Conservation (phyloP, 2,113 vertebrate species). For the Bagarius yarrelli region DNA sequence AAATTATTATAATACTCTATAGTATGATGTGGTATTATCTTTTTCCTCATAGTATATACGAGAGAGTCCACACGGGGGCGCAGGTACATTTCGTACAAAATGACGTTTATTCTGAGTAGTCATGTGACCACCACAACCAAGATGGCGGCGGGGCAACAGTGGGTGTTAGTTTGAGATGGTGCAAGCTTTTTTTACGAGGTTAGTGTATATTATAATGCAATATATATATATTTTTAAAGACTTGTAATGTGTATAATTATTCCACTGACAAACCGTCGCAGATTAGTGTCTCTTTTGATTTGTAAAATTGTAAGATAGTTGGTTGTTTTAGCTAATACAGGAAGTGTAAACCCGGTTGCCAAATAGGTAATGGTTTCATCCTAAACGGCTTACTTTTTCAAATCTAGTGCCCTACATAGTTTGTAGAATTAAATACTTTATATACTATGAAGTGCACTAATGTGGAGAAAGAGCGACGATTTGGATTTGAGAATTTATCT, state of each 20-base stretch:
- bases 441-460: neutral
- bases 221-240: neutral
- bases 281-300: neutral
- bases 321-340: neutral
- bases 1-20: too few species aligned
- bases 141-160: conserved; percentile 86
- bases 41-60: too few species aligned
- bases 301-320: neutral
- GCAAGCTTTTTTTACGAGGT: conserved; percentile 94
- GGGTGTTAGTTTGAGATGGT: conserved; percentile 97
- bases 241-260: neutral
- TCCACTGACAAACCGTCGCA: neutral
- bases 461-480: neutral
- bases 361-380: neutral
- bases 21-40: too few species aligned
- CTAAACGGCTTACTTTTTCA: neutral
- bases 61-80: conserved; percentile 20
- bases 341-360: conserved; percentile 26
- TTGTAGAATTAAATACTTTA: neutral
- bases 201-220: conserved; percentile 24
- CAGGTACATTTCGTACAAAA: too few species aligned
- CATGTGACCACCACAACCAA: conserved; percentile 51
- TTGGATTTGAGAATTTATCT: neutral
- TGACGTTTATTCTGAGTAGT: neutral
- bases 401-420: neutral